Percentiles rank a stretch among this genome's conserved stretches.
phyloP scores from a whole-genome alignment of 2,113 vertebrate genomes.

The Tetraodon nigroviridis region DNA sequence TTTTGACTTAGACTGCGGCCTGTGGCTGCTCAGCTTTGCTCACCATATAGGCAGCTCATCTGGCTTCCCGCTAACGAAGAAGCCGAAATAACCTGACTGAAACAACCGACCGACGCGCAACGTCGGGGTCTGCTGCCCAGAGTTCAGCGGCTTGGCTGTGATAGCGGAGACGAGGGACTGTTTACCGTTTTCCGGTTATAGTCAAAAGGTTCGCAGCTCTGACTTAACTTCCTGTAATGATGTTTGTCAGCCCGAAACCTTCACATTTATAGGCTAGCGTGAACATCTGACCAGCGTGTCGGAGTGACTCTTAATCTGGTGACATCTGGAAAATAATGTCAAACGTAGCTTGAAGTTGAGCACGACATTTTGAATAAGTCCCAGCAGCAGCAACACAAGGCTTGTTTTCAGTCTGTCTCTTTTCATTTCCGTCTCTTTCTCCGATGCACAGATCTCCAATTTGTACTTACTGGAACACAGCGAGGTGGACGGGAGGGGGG shows the following conservation, averaged over 20 bases:
- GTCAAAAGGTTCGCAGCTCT: no score
- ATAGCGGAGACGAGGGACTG: no score
- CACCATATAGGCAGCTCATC: no score
- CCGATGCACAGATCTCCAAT: slow-evolving; percentile 40
- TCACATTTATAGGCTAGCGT: not conserved
- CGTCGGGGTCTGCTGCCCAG: no score
- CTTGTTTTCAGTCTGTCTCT: slow-evolving; percentile 52
- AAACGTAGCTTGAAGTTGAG: slow-evolving; percentile 11
- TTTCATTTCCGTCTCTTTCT: slow-evolving; percentile 41
- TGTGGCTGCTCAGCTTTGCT: no score
- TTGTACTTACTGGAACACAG: slow-evolving; percentile 54
- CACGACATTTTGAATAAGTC: slow-evolving; percentile 26
- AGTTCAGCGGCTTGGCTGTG: no score
- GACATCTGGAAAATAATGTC: not conserved
- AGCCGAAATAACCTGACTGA: no score
- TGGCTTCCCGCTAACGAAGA: no score
- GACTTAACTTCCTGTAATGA: no score
- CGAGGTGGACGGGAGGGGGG: slow-evolving; percentile 7
- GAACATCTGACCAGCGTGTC: not conserved
- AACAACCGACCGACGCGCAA: no score
- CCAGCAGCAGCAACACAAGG: slow-evolving; percentile 15
- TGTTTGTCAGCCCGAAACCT: not conserved
- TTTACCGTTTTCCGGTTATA: no score
- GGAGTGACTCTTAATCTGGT: not conserved
- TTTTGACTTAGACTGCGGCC: no score